Conservation (phyloP, 2,113 vertebrate genomes). For the Talpa occidentalis region DNA sequence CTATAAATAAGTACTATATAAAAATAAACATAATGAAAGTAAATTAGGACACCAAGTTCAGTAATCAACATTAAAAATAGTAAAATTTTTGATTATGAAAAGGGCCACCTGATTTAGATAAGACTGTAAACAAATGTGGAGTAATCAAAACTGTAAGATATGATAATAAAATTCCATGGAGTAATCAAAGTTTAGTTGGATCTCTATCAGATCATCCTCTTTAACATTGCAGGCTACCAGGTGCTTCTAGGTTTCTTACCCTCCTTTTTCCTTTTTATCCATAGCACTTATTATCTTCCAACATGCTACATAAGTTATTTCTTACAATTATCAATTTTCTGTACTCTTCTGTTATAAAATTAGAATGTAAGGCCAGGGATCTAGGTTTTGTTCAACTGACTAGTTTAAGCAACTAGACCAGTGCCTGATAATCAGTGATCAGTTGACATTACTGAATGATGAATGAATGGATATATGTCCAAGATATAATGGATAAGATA, state of each 20-base stretch:
- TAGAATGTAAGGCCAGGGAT: background rate
- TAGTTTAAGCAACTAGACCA: background rate
- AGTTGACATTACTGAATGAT: background rate
- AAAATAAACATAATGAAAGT: background rate
- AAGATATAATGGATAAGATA: background rate
- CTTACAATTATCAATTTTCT: background rate
- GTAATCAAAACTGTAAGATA: background rate
- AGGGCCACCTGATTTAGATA: background rate
- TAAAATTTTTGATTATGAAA: background rate
- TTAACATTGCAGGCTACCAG: background rate
- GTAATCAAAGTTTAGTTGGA: background rate
- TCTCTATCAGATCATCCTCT: background rate
- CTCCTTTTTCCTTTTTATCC: background rate
- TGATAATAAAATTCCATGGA: background rate
- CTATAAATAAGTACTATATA: background rate
- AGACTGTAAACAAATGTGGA: background rate
- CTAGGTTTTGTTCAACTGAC: background rate
- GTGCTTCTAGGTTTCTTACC: background rate
- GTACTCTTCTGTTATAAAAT: background rate
- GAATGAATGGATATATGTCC: background rate
- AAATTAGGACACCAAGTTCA: background rate
- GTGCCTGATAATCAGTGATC: background rate
- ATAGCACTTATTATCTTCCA: background rate
- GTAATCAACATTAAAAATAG: constrained; percentile 14
- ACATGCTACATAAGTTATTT: background rate